Base-by-base conservation (phyloP, 1,140 invertebrate species). In the Bradysia coprophila region DNA sequence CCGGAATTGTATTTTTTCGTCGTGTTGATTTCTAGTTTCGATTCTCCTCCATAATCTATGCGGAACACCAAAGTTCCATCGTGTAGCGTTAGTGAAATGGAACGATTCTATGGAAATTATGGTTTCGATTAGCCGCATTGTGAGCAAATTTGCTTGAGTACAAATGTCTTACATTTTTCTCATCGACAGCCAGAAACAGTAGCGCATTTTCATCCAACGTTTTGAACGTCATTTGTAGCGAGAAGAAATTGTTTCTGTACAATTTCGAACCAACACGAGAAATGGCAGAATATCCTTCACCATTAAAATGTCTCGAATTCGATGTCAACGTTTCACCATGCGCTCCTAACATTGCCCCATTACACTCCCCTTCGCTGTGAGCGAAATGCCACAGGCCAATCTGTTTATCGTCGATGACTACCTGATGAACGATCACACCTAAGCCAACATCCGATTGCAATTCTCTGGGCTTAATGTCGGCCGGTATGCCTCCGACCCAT, bases 331-430 rank as follows among this genome's bases (percentile, higher is more conserved):
- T 48, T 3, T 54, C 55, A 45, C 60, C 58, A 8, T 48, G 45
- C 1, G 58, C 54, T 0, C 58, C 58, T 16, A 53, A 46, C 49
- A 59, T 57, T 19, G 56, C 55, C 19, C 58, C 58, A 4, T 56
- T 54, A 52, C 90, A 95, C 6, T 72, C 72, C 43, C 67, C 67
- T 46, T 54, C 58, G 43, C 75, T 69, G 22, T 67, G 64, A 1
- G 62, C 45, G 54, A 92, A 95, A 61, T 93, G 87, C 85, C 87
- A 95, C 0, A 95, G 64, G 0, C 91, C 90, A 36, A 95, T 63
- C 0, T 70, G 74, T 22, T 75, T 69, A 4, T 76, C 78, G 59
- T 94, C 84, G 1, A 89, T 62, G 44, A 69, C 68, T 0, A 92
- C 62, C 46, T 83, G 73, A 56, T 89, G 66, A 5, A 93, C 65